These are phyloP conservation scores for Drosophila subobscura DNA, from an alignment of 1,140 invertebrate species.

Conservation along the genomic window DNA sequence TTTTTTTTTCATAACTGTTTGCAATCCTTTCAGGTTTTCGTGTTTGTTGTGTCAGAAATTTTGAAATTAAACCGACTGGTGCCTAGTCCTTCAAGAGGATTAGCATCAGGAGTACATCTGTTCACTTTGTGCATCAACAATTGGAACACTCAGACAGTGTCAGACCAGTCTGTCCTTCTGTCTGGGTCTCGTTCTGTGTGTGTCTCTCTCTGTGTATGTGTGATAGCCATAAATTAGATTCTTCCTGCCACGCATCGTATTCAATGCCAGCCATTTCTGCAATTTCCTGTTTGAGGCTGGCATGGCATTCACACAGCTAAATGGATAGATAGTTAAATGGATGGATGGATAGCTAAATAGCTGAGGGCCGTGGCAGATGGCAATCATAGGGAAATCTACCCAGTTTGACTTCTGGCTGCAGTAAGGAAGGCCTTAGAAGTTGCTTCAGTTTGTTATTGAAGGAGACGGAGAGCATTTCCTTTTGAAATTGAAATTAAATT, in stretches of 20 bases:
- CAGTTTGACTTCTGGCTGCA: constrained; percentile 26
- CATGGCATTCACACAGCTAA: no score
- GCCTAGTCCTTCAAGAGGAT: background rate
- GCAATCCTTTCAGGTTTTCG: constrained; percentile 34
- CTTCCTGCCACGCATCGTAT: constrained; percentile 39
- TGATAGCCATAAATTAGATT: constrained; percentile 53
- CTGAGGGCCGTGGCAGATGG: constrained; percentile 3
- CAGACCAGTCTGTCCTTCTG: background rate
- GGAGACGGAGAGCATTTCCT: background rate
- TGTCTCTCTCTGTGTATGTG: constrained; percentile 2
- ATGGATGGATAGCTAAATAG: constrained; percentile 39
- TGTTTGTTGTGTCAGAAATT: constrained; percentile 40
- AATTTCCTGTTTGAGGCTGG: constrained; percentile 50
- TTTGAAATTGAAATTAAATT: constrained; percentile 48
- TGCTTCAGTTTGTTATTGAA: constrained; percentile 4
- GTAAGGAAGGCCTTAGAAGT: constrained; percentile 3
- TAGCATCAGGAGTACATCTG: background rate
- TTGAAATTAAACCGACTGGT: constrained; percentile 17
- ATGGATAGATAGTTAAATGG: constrained; percentile 13
- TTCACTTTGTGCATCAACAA: constrained; percentile 38
- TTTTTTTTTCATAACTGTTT: constrained; percentile 53
- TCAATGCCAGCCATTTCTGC: constrained; percentile 25
- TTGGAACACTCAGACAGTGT: constrained; percentile 17
- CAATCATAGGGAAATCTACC: constrained; percentile 39
- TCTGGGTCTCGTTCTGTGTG: no score